Percentiles rank a stretch among this genome's conserved stretches.
phyloP scores from a whole-genome alignment of 2,888 invertebrate genomes.

The Phragmatobia fuliginosa region DNA sequence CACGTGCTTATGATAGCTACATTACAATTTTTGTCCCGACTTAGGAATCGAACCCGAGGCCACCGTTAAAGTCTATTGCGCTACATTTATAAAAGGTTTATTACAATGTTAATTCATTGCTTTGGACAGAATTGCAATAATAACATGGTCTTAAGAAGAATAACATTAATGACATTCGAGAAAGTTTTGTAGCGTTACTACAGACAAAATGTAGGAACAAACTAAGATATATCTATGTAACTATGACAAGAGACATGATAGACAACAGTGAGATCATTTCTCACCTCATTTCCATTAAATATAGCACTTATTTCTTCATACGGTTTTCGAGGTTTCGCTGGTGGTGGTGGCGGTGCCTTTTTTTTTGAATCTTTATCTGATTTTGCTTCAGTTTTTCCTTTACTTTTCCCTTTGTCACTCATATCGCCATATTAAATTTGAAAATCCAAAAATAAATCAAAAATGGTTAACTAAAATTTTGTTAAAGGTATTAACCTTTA shows the following conservation, averaged over 20 bases:
- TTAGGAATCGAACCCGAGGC: too few species aligned
- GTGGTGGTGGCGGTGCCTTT: background rate
- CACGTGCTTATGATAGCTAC: too few species aligned
- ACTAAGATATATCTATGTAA: background rate
- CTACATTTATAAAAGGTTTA: too few species aligned
- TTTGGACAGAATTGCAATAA: background rate
- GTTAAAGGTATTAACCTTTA: background rate
- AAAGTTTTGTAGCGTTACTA: background rate
- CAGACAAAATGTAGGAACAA: background rate
- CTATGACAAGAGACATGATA: background rate
- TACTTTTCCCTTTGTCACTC: constrained; percentile 11
- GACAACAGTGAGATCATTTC: background rate
- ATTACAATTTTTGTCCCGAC: too few species aligned
- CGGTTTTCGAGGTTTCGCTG: constrained; percentile 57
- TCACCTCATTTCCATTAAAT: constrained; percentile 88
- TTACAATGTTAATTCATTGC: background rate
- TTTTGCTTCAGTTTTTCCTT: background rate
- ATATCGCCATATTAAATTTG: constrained; percentile 18
- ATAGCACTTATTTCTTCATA: constrained; percentile 89
- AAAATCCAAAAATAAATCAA: constrained; percentile 3
- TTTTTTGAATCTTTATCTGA: background rate
- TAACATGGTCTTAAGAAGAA: background rate
- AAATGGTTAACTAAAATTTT: constrained; percentile 13
- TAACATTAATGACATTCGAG: background rate
- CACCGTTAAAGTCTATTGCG: too few species aligned